A percentile compares a stretch with the other conserved stretches of the same genome.
Evolutionary conservation across 2,888 invertebrate species (phyloP).

Genomic region (Polydrusus pterygomalis): DNA sequence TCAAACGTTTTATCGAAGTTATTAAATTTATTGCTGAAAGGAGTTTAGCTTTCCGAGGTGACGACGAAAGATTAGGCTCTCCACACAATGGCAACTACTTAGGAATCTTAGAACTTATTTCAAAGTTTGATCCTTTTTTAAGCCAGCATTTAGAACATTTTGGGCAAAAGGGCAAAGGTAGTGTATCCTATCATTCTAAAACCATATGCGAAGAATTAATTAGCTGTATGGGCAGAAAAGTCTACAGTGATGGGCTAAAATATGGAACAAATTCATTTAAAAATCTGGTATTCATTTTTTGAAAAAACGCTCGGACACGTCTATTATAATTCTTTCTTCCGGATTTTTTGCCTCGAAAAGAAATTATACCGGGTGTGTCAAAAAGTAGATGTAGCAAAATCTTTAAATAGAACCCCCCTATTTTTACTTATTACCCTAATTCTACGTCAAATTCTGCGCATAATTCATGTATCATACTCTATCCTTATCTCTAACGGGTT

Average conservation of each 20-base stretch:
- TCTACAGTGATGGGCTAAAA: no score
- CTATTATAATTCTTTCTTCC: no score
- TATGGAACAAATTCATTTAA: no score
- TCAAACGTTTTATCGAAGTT: neutral
- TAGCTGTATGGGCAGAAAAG: neutral
- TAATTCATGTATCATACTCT: neutral
- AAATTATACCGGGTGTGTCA: no score
- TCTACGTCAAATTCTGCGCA: no score
- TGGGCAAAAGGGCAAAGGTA: neutral
- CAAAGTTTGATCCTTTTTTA: neutral
- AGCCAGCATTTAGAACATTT: neutral
- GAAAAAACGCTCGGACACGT: no score
- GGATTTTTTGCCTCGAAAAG: no score
- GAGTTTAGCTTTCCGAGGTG: conserved; percentile 11
- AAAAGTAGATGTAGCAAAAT: no score
- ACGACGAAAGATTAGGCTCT: conserved; percentile 51
- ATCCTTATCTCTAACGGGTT: no score
- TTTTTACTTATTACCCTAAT: no score
- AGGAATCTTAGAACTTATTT: neutral
- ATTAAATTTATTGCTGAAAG: conserved; percentile 1
- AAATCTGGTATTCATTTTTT: no score
- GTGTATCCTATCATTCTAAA: neutral
- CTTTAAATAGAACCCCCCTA: no score
- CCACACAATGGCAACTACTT: conserved; percentile 8
- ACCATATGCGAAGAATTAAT: conserved; percentile 22